Evolutionary conservation across 2,113 vertebrate species (phyloP).

Genomic region (Tichodroma muraria): DNA sequence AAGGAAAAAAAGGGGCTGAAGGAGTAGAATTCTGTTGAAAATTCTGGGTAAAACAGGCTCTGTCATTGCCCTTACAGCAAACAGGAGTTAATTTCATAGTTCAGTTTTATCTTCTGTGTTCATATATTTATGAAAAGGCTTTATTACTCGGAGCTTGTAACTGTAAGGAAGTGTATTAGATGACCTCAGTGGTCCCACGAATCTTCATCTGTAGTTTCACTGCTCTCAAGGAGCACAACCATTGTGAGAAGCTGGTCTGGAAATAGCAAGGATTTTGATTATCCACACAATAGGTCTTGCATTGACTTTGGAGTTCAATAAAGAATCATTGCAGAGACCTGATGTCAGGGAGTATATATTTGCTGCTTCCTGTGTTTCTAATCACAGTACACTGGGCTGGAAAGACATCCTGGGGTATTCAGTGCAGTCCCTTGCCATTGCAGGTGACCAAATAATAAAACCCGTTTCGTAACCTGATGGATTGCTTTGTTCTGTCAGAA

Average conservation of each 20-base stretch:
- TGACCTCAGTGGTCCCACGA: background rate
- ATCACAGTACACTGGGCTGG: background rate
- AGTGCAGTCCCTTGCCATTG: background rate
- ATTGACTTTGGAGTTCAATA: background rate
- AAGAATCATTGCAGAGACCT: background rate
- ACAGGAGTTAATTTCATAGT: background rate
- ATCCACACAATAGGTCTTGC: background rate
- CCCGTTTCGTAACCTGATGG: background rate
- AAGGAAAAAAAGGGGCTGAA: background rate
- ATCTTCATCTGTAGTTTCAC: background rate
- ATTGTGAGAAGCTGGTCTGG: background rate
- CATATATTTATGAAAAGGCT: background rate
- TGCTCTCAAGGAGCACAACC: background rate
- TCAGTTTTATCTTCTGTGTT: background rate
- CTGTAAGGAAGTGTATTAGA: background rate
- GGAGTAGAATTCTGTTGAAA: background rate
- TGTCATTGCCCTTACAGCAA: background rate
- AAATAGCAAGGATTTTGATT: constrained; percentile 8
- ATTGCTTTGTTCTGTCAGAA: constrained; percentile 1
- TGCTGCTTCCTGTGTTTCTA: background rate
- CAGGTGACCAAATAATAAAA: constrained; percentile 1
- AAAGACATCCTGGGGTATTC: background rate
- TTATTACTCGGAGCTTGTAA: background rate
- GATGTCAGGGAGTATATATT: background rate
- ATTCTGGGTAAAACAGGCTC: background rate